Percentiles rank a stretch among this genome's conserved stretches.
phyloP scores from a whole-genome alignment of 2,888 invertebrate species.

The Aphodius granarius region DNA sequence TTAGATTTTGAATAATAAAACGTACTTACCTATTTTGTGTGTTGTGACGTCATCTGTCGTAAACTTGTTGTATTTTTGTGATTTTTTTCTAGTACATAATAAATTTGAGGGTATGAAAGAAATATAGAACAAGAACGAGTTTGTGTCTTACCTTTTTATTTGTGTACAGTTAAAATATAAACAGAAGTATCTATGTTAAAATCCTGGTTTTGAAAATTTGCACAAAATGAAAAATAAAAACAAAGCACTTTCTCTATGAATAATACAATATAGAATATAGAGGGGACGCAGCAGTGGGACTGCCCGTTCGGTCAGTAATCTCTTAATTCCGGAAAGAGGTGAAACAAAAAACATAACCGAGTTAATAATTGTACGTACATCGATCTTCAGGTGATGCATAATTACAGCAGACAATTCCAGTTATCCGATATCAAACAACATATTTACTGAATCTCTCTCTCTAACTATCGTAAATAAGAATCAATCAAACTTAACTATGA shows the following conservation, averaged over 20 bases:
- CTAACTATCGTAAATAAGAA: not conserved
- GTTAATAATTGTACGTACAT: not conserved
- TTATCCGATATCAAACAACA: not conserved
- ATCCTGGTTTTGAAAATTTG: not conserved
- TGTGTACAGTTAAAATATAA: not conserved
- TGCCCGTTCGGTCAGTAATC: too few relatives aligned
- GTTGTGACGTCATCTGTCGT: not conserved
- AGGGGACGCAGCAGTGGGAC: not conserved
- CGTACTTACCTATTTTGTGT: not conserved
- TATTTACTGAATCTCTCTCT: not conserved
- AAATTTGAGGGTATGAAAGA: too few relatives aligned
- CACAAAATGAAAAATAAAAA: not conserved
- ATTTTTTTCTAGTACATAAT: too few relatives aligned
- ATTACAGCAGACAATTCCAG: not conserved
- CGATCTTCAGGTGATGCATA: not conserved
- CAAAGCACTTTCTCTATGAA: not conserved
- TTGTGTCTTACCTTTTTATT: not conserved
- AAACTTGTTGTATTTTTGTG: too few relatives aligned
- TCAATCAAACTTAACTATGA: not conserved
- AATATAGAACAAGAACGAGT: not conserved
- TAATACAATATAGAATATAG: not conserved
- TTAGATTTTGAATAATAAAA: constrained; percentile 67
- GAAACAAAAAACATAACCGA: not conserved
- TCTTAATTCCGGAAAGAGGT: not conserved
- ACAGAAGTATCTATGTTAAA: not conserved